phyloP scores from a whole-genome alignment of 1,140 invertebrate species.

The Solenopsis invicta region DNA sequence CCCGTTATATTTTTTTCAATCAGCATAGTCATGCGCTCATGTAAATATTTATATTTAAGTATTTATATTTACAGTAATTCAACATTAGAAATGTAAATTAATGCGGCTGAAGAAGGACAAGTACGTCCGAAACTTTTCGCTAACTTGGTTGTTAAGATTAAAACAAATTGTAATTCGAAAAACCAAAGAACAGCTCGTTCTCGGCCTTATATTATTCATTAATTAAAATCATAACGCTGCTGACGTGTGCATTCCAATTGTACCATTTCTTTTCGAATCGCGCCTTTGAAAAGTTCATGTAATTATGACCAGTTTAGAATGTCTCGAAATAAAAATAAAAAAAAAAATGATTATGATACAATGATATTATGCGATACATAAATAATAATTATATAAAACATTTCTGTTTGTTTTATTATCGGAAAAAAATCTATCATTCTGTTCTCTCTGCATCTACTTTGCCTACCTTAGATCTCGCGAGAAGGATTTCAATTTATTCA shows the following conservation, averaged over 20 bases:
- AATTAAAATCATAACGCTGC: neutral
- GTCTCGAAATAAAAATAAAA: neutral
- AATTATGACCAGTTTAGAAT: neutral
- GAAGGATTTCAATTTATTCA: constrained; percentile 6
- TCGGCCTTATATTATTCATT: too few relatives aligned
- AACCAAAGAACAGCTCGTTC: too few relatives aligned
- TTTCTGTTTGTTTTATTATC: neutral
- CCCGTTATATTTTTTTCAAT: too few relatives aligned
- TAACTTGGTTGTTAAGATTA: too few relatives aligned
- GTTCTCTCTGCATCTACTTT: neutral
- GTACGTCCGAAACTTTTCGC: too few relatives aligned
- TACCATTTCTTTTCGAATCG: neutral
- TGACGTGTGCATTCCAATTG: neutral
- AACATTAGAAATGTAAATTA: too few relatives aligned
- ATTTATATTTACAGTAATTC: too few relatives aligned
- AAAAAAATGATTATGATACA: neutral
- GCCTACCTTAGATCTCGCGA: neutral
- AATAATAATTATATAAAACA: neutral
- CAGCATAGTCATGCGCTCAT: too few relatives aligned
- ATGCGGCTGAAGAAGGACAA: too few relatives aligned
- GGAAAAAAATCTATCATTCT: neutral
- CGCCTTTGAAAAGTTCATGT: neutral
- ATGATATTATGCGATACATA: neutral
- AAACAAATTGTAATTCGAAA: too few relatives aligned
- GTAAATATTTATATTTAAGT: too few relatives aligned